phyloP scores from a whole-genome alignment of 2,113 vertebrate species.

The Tor tambroides region DNA sequence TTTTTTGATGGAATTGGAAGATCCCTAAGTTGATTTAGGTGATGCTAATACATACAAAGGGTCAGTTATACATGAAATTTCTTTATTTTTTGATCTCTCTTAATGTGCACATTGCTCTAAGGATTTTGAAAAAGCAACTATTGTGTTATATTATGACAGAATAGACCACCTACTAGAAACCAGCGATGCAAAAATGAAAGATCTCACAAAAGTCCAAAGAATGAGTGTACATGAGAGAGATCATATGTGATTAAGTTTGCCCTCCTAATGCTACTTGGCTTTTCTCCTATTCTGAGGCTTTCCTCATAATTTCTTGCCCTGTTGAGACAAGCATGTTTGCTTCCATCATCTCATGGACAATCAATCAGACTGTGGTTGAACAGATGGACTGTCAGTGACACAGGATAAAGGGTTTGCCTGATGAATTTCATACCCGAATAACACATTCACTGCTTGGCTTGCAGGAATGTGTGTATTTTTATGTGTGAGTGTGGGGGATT shows the following conservation, averaged over 20 bases:
- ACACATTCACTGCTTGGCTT: constrained; percentile 2
- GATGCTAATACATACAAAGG: not conserved
- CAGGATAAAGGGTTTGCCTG: constrained; percentile 1
- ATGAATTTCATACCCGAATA: constrained; percentile 7
- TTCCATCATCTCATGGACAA: constrained; percentile 31
- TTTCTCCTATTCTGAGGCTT: constrained; percentile 18
- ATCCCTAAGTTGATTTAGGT: not conserved
- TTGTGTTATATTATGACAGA: not conserved
- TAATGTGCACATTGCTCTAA: not conserved
- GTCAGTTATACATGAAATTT: not conserved
- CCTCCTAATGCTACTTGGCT: constrained; percentile 24
- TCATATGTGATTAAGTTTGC: constrained; percentile 4
- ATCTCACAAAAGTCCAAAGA: not conserved
- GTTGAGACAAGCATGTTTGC: constrained; percentile 23
- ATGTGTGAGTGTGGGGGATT: not conserved
- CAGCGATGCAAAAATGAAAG: not conserved
- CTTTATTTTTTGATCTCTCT: not conserved
- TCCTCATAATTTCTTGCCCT: constrained; percentile 23
- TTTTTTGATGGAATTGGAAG: not conserved
- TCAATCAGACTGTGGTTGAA: constrained; percentile 44
- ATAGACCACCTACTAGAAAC: no score
- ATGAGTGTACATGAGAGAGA: not conserved
- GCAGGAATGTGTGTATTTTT: constrained; percentile 7
- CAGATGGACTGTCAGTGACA: constrained; percentile 18
- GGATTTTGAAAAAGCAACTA: not conserved